Conservation (phyloP, 2,888 invertebrate species). For the Brachyptera risi region DNA sequence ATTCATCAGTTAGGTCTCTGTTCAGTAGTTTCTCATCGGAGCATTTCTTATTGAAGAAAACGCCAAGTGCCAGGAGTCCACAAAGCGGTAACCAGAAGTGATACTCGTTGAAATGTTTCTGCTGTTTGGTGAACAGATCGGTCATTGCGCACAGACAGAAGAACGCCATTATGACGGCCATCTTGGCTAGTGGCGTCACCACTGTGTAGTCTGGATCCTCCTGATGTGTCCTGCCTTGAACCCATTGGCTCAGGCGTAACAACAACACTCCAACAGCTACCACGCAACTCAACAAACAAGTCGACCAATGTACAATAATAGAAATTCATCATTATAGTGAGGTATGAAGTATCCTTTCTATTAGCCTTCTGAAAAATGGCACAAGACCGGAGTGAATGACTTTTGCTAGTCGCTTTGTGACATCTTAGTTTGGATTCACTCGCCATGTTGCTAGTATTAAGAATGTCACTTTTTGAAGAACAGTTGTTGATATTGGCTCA, state of each 20-base stretch:
- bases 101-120: conserved; percentile 93
- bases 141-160: conserved; percentile 94
- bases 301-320: too few species aligned
- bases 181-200: conserved; percentile 64
- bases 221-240: background rate
- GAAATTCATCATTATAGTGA: too few species aligned
- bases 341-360: too few species aligned
- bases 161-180: conserved; percentile 85
- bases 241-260: background rate
- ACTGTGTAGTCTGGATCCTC: conserved; percentile 47
- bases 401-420: too few species aligned
- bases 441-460: too few species aligned
- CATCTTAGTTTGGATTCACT: too few species aligned
- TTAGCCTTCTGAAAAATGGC: too few species aligned
- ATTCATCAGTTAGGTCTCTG: conserved; percentile 90
- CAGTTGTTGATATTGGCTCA: too few species aligned
- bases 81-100: conserved; percentile 95
- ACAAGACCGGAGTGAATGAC: too few species aligned
- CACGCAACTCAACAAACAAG: background rate
- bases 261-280: background rate
- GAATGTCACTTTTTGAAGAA: too few species aligned
- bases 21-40: conserved; percentile 76
- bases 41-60: conserved; percentile 93
- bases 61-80: conserved; percentile 85
- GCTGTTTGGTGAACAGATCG: conserved; percentile 98